These are phyloP conservation scores for Minunthozetes semirufus DNA, from an alignment of 2,888 invertebrate species.

Conservation along the genomic window DNA sequence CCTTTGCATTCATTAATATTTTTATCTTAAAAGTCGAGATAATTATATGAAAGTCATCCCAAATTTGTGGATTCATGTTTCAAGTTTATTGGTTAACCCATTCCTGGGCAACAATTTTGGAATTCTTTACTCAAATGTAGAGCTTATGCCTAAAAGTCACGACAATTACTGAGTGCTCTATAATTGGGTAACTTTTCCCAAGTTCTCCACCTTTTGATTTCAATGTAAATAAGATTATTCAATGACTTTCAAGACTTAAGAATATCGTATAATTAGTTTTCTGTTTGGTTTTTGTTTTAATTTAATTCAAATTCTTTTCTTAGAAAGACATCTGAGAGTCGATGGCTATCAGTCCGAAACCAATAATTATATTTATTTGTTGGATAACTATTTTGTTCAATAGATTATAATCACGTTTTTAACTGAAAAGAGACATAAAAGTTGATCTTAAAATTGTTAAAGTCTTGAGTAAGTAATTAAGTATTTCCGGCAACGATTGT, in stretches of 20 bases:
- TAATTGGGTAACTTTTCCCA: neutral
- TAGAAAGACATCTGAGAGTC: no score
- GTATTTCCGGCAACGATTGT: conserved; percentile 2
- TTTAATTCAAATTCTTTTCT: no score
- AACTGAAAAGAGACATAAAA: neutral
- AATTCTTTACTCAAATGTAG: neutral
- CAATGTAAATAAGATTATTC: neutral
- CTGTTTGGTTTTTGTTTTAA: no score
- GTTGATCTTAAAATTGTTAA: neutral
- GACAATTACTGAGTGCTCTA: neutral
- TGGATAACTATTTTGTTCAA: neutral
- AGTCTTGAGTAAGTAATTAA: neutral
- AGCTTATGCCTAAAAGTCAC: neutral
- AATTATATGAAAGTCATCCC: neutral
- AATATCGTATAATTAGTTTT: neutral
- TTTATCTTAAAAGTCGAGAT: neutral
- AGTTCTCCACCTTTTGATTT: neutral
- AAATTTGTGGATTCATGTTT: neutral
- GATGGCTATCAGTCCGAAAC: no score
- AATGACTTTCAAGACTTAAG: neutral
- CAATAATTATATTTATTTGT: neutral
- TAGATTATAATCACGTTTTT: neutral
- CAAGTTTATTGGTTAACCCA: neutral
- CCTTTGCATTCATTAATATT: neutral
- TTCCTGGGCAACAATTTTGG: neutral